These are phyloP conservation scores for Vombatus ursinus DNA, from an alignment of 2,113 vertebrate species.

Conservation along the genomic window DNA sequence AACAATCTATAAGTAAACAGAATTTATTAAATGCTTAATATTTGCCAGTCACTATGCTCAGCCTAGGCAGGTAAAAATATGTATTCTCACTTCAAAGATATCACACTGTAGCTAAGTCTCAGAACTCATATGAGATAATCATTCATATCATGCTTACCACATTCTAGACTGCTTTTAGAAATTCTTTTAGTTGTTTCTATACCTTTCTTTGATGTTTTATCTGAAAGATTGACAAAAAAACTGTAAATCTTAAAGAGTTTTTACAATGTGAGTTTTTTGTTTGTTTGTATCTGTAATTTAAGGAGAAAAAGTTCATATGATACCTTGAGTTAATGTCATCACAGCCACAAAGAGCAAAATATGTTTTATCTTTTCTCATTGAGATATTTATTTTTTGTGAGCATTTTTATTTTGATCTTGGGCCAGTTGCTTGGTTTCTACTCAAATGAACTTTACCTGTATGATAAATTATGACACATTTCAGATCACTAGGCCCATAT, in stretches of 20 bases:
- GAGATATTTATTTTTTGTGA: neutral
- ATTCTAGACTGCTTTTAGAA: neutral
- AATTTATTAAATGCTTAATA: neutral
- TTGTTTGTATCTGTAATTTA: neutral
- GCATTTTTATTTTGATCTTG: neutral
- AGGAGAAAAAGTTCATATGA: neutral
- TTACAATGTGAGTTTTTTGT: neutral
- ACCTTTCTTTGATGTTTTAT: neutral
- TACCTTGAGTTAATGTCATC: neutral
- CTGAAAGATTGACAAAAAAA: neutral
- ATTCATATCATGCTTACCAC: neutral
- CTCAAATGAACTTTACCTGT: neutral
- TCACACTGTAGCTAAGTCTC: neutral
- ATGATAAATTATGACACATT: neutral
- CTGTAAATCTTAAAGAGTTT: neutral
- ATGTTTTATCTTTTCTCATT: neutral
- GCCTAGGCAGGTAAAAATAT: too few species aligned
- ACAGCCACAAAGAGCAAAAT: neutral
- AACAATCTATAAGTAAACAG: neutral
- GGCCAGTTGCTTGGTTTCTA: neutral
- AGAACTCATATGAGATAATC: neutral
- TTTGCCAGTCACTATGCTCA: too few species aligned
- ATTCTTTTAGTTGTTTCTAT: neutral
- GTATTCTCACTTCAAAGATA: neutral
- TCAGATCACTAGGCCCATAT: neutral